Percentiles rank a stretch among this genome's conserved stretches.
Evolutionary conservation across 2,797 vertebrate genomes (phyloP).

Genomic region (Sternotherus odoratus): DNA sequence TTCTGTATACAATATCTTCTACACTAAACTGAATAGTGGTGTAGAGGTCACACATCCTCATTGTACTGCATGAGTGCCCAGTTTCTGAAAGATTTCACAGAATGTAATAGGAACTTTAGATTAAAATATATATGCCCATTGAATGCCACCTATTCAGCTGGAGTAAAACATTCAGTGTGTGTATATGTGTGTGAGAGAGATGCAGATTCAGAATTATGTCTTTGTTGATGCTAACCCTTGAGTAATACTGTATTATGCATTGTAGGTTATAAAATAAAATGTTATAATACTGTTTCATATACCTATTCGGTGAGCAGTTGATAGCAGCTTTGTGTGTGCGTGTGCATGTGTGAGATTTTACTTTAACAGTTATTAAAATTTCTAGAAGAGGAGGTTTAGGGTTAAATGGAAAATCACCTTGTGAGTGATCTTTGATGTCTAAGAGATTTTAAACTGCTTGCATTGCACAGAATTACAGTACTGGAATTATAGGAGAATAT

Average conservation of each 20-base stretch:
- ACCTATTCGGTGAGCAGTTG: neutral
- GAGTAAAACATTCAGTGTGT: neutral
- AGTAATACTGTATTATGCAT: neutral
- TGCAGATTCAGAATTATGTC: neutral
- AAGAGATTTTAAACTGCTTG: slow-evolving; percentile 7
- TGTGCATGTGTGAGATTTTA: neutral
- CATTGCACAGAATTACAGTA: neutral
- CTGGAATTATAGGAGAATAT: slow-evolving; percentile 23
- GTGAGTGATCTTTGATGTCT: slow-evolving; percentile 3
- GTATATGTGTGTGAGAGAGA: neutral
- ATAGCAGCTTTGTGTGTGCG: neutral
- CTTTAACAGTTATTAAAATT: neutral
- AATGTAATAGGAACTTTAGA: neutral
- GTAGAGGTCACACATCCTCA: neutral
- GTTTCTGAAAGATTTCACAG: slow-evolving; percentile 31
- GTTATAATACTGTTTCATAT: neutral
- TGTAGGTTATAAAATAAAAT: slow-evolving; percentile 5
- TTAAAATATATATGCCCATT: slow-evolving; percentile 3
- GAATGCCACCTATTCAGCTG: neutral
- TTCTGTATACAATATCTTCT: neutral
- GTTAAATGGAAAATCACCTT: neutral
- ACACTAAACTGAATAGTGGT: neutral
- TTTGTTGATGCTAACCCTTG: slow-evolving; percentile 14
- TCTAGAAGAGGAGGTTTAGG: neutral
- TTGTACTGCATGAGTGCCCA: neutral